A percentile compares a stretch with the other conserved stretches of the same genome.
These are phyloP conservation scores for Zaprionus capensis DNA, from an alignment of 1,140 invertebrate genomes.

Conservation along the genomic window DNA sequence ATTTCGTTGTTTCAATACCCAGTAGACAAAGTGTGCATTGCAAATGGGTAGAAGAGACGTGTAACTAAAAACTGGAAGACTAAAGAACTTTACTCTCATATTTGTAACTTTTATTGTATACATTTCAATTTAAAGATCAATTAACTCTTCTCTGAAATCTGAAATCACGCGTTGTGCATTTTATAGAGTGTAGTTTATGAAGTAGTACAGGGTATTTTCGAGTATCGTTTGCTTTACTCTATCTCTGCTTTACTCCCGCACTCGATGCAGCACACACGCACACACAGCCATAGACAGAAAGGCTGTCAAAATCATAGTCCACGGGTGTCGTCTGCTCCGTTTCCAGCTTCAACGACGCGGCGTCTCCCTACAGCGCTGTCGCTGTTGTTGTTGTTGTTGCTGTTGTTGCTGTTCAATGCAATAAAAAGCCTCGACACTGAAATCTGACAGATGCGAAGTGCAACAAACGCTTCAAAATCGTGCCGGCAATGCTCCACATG, in stretches of 20 bases:
- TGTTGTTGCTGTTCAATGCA: conserved; percentile 18
- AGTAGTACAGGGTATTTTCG: not conserved
- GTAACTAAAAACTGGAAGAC: too few species aligned
- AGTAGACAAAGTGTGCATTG: not conserved
- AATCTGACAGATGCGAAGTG: conserved; percentile 78
- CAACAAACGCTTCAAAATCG: conserved; percentile 63
- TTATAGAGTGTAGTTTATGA: not conserved
- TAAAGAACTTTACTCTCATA: too few species aligned
- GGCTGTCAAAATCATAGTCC: conserved; percentile 73
- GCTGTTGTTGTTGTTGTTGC: conserved; percentile 17
- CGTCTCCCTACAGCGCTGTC: conserved; percentile 11
- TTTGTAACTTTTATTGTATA: too few species aligned
- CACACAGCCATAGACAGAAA: conserved; percentile 11
- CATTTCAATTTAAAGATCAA: too few species aligned
- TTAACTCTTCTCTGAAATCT: too few species aligned
- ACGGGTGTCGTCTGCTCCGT: conserved; percentile 49
- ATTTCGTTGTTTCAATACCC: conserved; percentile 28
- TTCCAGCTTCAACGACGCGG: conserved; percentile 16
- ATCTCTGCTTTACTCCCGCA: conserved; percentile 24
- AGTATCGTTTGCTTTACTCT: not conserved
- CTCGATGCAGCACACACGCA: conserved; percentile 37
- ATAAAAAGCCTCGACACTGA: conserved; percentile 65
- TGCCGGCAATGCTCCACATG: conserved; percentile 44
- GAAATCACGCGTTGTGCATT: too few species aligned
- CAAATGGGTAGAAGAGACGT: not conserved